These are phyloP conservation scores for Gallirallus australis DNA, from an alignment of 2,797 vertebrate genomes.

Conservation along the genomic window DNA sequence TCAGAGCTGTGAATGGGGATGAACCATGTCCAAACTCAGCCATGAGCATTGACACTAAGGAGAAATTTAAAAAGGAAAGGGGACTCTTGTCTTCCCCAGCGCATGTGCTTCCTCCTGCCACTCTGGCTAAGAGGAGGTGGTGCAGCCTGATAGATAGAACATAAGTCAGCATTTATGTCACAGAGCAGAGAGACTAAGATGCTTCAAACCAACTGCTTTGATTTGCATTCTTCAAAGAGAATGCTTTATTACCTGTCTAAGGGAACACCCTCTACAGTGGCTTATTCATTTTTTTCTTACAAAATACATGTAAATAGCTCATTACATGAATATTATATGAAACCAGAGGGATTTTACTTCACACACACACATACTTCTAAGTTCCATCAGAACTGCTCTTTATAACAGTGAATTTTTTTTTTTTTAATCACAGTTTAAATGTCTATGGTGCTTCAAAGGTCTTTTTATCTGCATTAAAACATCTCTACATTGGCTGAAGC, in stretches of 20 bases:
- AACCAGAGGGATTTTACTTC: accelerated
- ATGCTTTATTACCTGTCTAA: neutral
- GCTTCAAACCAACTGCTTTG: neutral
- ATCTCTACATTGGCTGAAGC: neutral
- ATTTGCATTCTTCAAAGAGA: neutral
- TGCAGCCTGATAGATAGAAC: neutral
- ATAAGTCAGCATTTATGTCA: neutral
- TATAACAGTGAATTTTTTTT: neutral
- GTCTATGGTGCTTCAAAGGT: neutral
- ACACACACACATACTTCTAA: neutral
- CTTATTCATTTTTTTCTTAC: neutral
- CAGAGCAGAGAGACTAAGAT: neutral
- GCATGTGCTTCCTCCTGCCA: accelerated
- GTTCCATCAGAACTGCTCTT: neutral
- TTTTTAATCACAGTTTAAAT: neutral
- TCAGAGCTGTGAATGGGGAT: neutral
- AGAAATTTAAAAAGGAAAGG: neutral
- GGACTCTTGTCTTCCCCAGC: neutral
- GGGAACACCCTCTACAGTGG: neutral
- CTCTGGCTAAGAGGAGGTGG: neutral
- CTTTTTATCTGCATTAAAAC: neutral
- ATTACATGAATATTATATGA: neutral
- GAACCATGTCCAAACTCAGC: neutral
- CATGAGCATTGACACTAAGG: neutral
- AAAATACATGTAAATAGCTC: neutral